Evolutionary conservation across 2,888 invertebrate species (phyloP).

Genomic region (Callimorpha dominula): DNA sequence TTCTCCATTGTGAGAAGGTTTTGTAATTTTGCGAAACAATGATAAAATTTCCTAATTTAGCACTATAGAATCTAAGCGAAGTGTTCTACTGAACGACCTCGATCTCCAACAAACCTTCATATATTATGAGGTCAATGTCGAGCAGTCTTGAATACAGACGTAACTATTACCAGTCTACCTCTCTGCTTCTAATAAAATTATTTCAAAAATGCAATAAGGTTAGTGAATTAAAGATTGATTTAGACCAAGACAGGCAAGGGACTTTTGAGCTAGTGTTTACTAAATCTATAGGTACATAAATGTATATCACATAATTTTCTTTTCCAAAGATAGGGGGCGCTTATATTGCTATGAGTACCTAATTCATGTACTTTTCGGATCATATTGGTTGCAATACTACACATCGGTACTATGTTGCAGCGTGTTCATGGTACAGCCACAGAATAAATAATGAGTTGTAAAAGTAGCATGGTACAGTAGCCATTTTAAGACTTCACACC

Average conservation of each 20-base stretch:
- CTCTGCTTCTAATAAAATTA: too few relatives aligned
- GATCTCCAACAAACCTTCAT: conserved; percentile 50
- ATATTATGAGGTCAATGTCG: conserved; percentile 65
- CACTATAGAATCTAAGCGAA: conserved; percentile 30
- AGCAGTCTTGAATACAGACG: conserved; percentile 24
- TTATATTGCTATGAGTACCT: too few relatives aligned
- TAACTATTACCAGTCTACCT: conserved; percentile 11
- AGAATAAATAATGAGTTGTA: neutral
- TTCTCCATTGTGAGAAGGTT: conserved; percentile 38
- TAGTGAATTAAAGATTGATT: too few relatives aligned
- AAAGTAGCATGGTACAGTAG: neutral
- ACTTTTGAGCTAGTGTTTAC: too few relatives aligned
- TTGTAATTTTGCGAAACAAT: conserved; percentile 33
- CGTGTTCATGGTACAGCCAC: neutral
- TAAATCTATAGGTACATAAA: too few relatives aligned
- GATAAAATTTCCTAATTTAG: conserved; percentile 37
- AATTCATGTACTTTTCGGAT: neutral
- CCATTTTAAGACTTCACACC: too few relatives aligned
- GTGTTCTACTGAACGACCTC: conserved; percentile 50
- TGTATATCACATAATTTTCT: too few relatives aligned
- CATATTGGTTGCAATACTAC: neutral
- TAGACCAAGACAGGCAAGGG: too few relatives aligned
- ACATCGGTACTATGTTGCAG: neutral
- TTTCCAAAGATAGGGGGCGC: too few relatives aligned
- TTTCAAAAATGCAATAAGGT: too few relatives aligned